Conservation (phyloP, 2,113 vertebrate genomes). For the Xerus inauris region DNA sequence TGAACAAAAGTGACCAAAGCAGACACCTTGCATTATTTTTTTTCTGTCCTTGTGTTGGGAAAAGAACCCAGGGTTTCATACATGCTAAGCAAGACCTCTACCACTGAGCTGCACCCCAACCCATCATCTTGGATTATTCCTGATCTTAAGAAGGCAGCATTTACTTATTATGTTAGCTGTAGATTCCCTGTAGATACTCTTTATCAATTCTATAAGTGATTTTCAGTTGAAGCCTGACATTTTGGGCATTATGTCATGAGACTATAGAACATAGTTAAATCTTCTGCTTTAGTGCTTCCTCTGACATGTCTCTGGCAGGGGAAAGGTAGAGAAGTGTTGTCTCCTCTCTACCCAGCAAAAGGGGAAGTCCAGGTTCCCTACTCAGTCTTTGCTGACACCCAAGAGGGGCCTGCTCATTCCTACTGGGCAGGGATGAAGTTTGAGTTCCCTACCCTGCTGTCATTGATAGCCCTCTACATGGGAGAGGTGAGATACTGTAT, state of each 20-base stretch:
- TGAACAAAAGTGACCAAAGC: not conserved
- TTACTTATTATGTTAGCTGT: not conserved
- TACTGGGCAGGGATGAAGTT: not conserved
- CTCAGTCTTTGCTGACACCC: too few relatives aligned
- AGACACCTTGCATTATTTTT: not conserved
- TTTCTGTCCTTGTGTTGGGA: not conserved
- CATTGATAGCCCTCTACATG: rapidly evolving
- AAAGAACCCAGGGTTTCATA: not conserved
- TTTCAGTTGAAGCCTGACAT: not conserved
- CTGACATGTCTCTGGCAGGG: not conserved
- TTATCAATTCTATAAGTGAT: not conserved
- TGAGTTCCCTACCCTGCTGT: not conserved
- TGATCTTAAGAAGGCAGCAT: not conserved
- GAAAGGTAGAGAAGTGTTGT: rapidly evolving
- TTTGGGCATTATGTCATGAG: not conserved
- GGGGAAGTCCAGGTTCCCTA: not conserved
- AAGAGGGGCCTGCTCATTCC: too few relatives aligned
- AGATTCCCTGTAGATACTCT: not conserved
- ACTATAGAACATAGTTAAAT: too few relatives aligned
- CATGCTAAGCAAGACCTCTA: not conserved
- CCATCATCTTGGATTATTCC: not conserved
- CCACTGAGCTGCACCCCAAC: not conserved
- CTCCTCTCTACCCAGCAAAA: not conserved
- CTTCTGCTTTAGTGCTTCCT: not conserved
- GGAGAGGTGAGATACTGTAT: not conserved